Conservation (phyloP, 2,888 invertebrate species). For the Acanthopleura granulata region DNA sequence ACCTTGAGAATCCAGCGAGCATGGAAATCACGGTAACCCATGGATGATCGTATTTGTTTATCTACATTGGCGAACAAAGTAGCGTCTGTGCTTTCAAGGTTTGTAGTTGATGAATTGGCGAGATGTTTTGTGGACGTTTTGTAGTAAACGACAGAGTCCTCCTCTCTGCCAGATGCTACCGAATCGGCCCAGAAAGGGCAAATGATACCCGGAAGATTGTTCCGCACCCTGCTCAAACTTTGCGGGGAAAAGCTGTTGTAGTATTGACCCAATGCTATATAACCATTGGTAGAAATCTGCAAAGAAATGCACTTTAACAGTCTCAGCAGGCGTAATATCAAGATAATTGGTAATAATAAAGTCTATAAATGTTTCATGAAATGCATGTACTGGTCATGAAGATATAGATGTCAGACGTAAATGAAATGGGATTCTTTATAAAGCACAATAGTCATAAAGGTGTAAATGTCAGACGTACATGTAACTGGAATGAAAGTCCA, state of each 20-base stretch:
- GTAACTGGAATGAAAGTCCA: too few relatives aligned
- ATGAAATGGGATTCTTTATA: too few relatives aligned
- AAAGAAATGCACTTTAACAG: background rate
- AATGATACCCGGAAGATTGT: background rate
- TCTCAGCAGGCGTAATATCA: too few relatives aligned
- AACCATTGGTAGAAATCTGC: slow-evolving; percentile 12
- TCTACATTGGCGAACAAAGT: background rate
- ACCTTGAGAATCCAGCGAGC: slow-evolving; percentile 2
- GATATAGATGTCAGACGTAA: too few relatives aligned
- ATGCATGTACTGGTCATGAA: too few relatives aligned
- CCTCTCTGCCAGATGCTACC: background rate
- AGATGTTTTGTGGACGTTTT: background rate
- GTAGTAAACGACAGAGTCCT: background rate
- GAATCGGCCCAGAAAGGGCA: slow-evolving; percentile 9
- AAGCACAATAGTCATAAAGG: too few relatives aligned
- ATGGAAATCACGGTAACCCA: background rate
- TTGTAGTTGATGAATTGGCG: background rate
- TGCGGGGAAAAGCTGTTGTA: slow-evolving; percentile 10
- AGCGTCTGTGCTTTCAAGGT: background rate
- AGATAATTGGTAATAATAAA: too few relatives aligned
- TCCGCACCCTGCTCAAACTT: background rate
- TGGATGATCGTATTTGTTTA: background rate
- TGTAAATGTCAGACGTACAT: too few relatives aligned
- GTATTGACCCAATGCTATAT: background rate
- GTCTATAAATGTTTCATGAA: too few relatives aligned